Conservation (phyloP, 2,888 invertebrate genomes). For the Herminia tarsipennalis region DNA sequence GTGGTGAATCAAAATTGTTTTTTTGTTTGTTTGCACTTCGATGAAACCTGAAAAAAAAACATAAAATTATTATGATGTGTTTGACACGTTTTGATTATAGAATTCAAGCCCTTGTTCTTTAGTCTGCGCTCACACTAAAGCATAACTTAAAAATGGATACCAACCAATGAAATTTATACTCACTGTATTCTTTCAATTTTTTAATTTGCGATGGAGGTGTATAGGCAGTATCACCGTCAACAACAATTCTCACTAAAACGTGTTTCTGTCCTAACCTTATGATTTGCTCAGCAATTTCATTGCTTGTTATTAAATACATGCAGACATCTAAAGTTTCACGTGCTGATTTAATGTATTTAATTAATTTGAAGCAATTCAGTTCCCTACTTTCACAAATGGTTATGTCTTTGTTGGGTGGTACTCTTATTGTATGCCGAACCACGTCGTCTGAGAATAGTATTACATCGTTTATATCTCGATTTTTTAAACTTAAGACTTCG, state of each 20-base stretch:
- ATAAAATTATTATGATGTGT: slow-evolving; percentile 6
- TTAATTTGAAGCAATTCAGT: slow-evolving; percentile 76
- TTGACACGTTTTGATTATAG: neutral
- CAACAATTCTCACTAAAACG: slow-evolving; percentile 76
- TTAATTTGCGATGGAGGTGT: slow-evolving; percentile 79
- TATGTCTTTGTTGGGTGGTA: slow-evolving; percentile 70
- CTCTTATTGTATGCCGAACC: slow-evolving; percentile 67
- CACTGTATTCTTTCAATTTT: slow-evolving; percentile 76
- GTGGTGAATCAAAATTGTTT: slow-evolving; percentile 90
- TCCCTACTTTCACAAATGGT: slow-evolving; percentile 77
- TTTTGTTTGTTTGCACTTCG: slow-evolving; percentile 77
- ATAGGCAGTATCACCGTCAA: slow-evolving; percentile 81
- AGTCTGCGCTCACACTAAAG: neutral
- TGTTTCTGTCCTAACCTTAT: slow-evolving; percentile 79
- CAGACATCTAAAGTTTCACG: slow-evolving; percentile 80
- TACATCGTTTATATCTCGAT: slow-evolving; percentile 79
- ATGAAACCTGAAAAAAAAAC: slow-evolving; percentile 71
- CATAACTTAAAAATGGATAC: neutral
- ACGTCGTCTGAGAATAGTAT: slow-evolving; percentile 79
- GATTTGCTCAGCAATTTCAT: slow-evolving; percentile 78
- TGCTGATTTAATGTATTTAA: slow-evolving; percentile 79
- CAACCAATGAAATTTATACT: no score
- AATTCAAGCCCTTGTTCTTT: neutral
- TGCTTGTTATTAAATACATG: slow-evolving; percentile 81
- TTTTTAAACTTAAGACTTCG: slow-evolving; percentile 63